phyloP scores from a whole-genome alignment of 2,888 invertebrate genomes.

The Diaphora mendica region DNA sequence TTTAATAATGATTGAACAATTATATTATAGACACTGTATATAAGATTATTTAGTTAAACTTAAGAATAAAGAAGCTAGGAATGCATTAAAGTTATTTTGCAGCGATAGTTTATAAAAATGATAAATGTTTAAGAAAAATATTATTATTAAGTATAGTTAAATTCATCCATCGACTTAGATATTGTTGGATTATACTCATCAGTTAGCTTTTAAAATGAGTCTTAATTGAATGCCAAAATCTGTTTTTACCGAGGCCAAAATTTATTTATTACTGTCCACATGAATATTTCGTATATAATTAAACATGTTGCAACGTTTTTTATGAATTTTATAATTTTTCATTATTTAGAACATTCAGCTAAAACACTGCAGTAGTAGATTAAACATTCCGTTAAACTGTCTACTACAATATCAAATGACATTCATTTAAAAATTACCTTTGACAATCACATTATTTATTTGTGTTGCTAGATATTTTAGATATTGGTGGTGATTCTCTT shows the following conservation, averaged over 20 bases:
- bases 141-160: constrained; percentile 67
- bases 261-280: constrained; percentile 61
- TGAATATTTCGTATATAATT: constrained; percentile 15
- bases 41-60: constrained; percentile 80
- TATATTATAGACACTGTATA: constrained; percentile 79
- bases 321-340: constrained; percentile 16
- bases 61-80: constrained; percentile 81
- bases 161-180: constrained; percentile 68
- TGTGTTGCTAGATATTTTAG: constrained; percentile 65
- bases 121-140: constrained; percentile 65
- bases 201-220: constrained; percentile 66
- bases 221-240: constrained; percentile 76
- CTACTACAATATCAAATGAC: constrained; percentile 25
- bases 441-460: constrained; percentile 46
- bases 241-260: constrained; percentile 73
- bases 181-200: constrained; percentile 76
- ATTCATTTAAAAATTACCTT: constrained; percentile 42
- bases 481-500: too few species aligned
- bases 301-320: constrained; percentile 12
- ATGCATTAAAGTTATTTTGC: constrained; percentile 82
- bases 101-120: constrained; percentile 76
- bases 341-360: constrained; percentile 22
- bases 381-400: constrained; percentile 64
- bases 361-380: constrained; percentile 39
- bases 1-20: constrained; percentile 75